Evolutionary conservation across 2,888 invertebrate species (phyloP).

Genomic region (Agrotis ipsilon): DNA sequence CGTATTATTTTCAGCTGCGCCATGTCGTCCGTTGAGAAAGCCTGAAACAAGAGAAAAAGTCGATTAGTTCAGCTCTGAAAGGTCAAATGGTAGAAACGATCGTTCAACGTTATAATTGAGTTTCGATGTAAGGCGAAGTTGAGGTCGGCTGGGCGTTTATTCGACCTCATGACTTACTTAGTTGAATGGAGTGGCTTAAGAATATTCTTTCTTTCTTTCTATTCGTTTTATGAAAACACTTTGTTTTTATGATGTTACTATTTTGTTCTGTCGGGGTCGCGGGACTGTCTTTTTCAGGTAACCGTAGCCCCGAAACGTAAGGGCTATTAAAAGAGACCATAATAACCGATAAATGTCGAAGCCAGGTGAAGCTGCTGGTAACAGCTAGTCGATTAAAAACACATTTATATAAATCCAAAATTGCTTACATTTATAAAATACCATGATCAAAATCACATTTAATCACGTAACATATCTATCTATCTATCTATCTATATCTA

Average conservation of each 20-base stretch:
- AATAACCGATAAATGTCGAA: too few relatives aligned
- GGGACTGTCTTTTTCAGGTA: too few relatives aligned
- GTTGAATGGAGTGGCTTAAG: too few relatives aligned
- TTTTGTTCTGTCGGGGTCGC: too few relatives aligned
- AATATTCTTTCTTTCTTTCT: too few relatives aligned
- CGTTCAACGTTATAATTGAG: conserved; percentile 41
- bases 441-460: background rate
- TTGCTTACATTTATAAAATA: background rate
- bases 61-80: conserved; percentile 38
- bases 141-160: conserved; percentile 27
- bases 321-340: too few relatives aligned
- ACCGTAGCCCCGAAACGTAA: too few relatives aligned
- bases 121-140: conserved; percentile 30
- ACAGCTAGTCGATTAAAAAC: too few relatives aligned
- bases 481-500: too few relatives aligned
- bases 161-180: conserved; percentile 35
- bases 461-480: conserved; percentile 23
- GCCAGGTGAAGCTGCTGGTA: too few relatives aligned
- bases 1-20: conserved; percentile 35
- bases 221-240: too few relatives aligned
- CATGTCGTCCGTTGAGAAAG: conserved; percentile 53
- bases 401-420: background rate
- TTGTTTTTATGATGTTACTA: too few relatives aligned
- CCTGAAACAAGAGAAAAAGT: conserved; percentile 67
- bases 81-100: conserved; percentile 21